Percentiles rank a stretch among this genome's conserved stretches.
These are phyloP conservation scores for Meta bourneti DNA, from an alignment of 2,888 invertebrate genomes.

Conservation along the genomic window DNA sequence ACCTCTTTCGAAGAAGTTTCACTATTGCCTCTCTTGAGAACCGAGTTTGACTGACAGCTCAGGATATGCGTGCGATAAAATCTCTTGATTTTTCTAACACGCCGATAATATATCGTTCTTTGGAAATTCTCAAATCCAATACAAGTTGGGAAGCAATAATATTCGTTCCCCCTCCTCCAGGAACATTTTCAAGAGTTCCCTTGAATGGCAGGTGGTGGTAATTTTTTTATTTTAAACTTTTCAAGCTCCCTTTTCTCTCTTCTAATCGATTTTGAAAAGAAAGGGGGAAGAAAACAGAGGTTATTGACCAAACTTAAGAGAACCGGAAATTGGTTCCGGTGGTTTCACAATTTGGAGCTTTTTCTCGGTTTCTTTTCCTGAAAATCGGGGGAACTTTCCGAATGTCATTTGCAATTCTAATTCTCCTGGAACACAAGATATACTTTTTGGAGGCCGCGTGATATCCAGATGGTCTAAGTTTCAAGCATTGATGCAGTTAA, in stretches of 20 bases:
- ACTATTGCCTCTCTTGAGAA: too few species aligned
- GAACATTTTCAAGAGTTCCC: background rate
- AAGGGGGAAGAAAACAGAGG: background rate
- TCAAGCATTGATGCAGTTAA: background rate
- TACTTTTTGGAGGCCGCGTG: background rate
- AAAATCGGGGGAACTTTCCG: background rate
- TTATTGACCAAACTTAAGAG: conserved; percentile 26
- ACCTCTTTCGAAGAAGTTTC: too few species aligned
- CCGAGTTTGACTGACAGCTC: background rate
- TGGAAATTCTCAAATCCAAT: background rate
- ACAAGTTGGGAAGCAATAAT: background rate
- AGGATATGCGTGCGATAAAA: background rate
- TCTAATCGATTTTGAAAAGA: background rate
- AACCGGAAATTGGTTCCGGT: conserved; percentile 46
- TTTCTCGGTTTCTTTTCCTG: conserved; percentile 2
- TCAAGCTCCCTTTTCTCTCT: background rate
- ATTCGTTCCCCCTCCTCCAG: background rate
- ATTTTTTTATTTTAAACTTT: background rate
- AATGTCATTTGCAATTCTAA: background rate
- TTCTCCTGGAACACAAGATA: background rate
- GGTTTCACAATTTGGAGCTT: background rate
- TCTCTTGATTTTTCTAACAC: background rate
- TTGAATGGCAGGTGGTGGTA: background rate
- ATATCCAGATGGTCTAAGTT: background rate
- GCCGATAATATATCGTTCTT: background rate